A percentile compares a stretch with the other conserved stretches of the same genome.
Evolutionary conservation across 2,888 invertebrate genomes (phyloP).

Genomic region (Zaprionus lineosus): DNA sequence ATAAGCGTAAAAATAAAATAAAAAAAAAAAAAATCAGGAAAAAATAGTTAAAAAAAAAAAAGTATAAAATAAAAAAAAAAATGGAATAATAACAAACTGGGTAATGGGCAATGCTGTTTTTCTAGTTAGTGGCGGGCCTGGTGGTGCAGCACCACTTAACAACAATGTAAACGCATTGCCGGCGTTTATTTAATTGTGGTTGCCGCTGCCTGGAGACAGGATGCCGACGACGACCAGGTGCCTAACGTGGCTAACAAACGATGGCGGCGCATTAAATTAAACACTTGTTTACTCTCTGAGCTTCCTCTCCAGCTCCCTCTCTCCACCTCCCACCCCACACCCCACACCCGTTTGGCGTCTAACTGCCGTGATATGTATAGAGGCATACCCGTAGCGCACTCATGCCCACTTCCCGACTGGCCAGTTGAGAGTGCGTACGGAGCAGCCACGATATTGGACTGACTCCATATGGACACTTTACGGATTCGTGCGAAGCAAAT

Average conservation of each 20-base stretch:
- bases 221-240: conserved; percentile 20
- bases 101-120: conserved; percentile 56
- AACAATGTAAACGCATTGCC: conserved; percentile 31
- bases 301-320: conserved; percentile 4
- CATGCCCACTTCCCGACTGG: no score
- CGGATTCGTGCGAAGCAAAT: conserved; percentile 66
- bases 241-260: conserved; percentile 54
- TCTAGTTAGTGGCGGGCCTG: conserved; percentile 32
- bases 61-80: conserved; percentile 19
- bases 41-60: no score
- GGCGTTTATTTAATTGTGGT: conserved; percentile 56
- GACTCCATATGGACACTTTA: no score
- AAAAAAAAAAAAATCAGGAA: conserved; percentile 34
- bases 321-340: not conserved
- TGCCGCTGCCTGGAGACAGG: conserved; percentile 46
- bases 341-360: no score
- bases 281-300: conserved; percentile 63
- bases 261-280: conserved; percentile 3
- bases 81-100: conserved; percentile 55
- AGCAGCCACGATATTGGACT: no score
- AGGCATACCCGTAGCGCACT: not conserved
- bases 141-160: conserved; percentile 22
- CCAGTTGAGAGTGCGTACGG: conserved; percentile 3
- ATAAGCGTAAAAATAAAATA: conserved; percentile 26
- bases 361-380: no score